phyloP scores from a whole-genome alignment of 2,797 vertebrate species.

The Poecilia velifera region DNA sequence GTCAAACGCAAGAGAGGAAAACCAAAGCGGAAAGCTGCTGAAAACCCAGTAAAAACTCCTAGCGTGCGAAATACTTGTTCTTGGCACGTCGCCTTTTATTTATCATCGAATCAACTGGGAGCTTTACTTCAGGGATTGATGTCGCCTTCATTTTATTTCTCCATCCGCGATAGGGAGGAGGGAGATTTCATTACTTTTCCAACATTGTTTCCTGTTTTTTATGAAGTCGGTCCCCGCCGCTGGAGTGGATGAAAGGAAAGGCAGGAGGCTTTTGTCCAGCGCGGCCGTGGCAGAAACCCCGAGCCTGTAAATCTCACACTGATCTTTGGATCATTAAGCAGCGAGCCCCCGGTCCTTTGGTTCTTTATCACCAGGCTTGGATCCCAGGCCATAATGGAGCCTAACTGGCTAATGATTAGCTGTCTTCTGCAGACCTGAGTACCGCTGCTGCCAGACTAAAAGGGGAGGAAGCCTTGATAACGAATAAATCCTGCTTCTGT shows the following conservation, averaged over 20 bases:
- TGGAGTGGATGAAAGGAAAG: slow-evolving; percentile 56
- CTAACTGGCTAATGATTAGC: slow-evolving; percentile 82
- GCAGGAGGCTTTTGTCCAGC: slow-evolving; percentile 67
- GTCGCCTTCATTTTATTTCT: slow-evolving; percentile 51
- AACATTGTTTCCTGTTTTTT: slow-evolving; percentile 67
- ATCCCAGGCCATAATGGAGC: slow-evolving; percentile 73
- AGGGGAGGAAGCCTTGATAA: slow-evolving; percentile 48
- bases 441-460: slow-evolving; percentile 44
- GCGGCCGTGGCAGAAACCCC: slow-evolving; percentile 50
- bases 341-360: slow-evolving; percentile 60
- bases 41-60: slow-evolving; percentile 39
- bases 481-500: slow-evolving; percentile 53
- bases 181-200: slow-evolving; percentile 61
- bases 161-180: slow-evolving; percentile 29
- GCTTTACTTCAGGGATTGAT: slow-evolving; percentile 45
- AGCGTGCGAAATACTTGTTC: slow-evolving; percentile 53
- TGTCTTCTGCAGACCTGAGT: slow-evolving; percentile 61
- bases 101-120: slow-evolving; percentile 66
- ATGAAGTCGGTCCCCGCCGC: slow-evolving; percentile 67
- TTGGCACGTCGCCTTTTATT: slow-evolving; percentile 58
- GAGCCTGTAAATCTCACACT: slow-evolving; percentile 75
- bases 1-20: slow-evolving; percentile 47
- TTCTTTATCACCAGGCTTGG: slow-evolving; percentile 74
- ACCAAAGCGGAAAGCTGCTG: slow-evolving; percentile 40
- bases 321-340: slow-evolving; percentile 80